These are phyloP conservation scores for Xanthia togata DNA, from an alignment of 2,888 invertebrate species.

Conservation along the genomic window DNA sequence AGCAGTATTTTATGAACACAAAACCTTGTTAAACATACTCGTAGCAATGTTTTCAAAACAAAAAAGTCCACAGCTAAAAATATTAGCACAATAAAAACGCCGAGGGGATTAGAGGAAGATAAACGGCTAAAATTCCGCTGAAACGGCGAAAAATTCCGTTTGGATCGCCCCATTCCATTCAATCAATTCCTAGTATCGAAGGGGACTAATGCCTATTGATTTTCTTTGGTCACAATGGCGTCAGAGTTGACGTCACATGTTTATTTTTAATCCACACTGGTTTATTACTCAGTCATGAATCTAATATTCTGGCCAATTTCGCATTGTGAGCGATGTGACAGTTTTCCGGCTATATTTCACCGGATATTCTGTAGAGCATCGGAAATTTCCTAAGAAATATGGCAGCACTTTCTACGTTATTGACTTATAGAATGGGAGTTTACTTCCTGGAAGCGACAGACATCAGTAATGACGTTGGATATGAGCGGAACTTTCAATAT, in stretches of 20 bases:
- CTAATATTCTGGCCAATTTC: conserved; percentile 57
- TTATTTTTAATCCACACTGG: conserved; percentile 68
- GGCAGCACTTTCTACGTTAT: conserved; percentile 15
- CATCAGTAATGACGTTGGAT: conserved; percentile 10
- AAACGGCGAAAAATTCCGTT: conserved; percentile 47
- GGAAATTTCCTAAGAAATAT: conserved; percentile 26
- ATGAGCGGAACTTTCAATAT: neutral
- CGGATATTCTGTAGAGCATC: conserved; percentile 7
- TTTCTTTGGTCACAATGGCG: conserved; percentile 68
- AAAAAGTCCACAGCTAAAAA: conserved; percentile 35
- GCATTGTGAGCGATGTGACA: conserved; percentile 54
- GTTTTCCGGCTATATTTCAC: conserved; percentile 50
- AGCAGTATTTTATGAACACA: conserved; percentile 9
- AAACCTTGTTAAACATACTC: neutral
- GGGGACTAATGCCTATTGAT: conserved; percentile 62
- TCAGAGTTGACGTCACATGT: conserved; percentile 75
- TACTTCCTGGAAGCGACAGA: conserved; percentile 27
- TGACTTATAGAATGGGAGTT: neutral
- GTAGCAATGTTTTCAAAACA: conserved; percentile 26
- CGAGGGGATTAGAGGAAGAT: conserved; percentile 42
- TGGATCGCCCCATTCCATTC: conserved; percentile 51
- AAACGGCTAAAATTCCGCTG: conserved; percentile 38
- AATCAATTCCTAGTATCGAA: conserved; percentile 59
- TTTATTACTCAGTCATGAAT: conserved; percentile 67
- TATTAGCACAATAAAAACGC: conserved; percentile 43